Evolutionary conservation across 2,113 vertebrate genomes (phyloP), one percentile per base, ranked within the genome.

Genomic region (Paracanthobrama guichenoti): DNA sequence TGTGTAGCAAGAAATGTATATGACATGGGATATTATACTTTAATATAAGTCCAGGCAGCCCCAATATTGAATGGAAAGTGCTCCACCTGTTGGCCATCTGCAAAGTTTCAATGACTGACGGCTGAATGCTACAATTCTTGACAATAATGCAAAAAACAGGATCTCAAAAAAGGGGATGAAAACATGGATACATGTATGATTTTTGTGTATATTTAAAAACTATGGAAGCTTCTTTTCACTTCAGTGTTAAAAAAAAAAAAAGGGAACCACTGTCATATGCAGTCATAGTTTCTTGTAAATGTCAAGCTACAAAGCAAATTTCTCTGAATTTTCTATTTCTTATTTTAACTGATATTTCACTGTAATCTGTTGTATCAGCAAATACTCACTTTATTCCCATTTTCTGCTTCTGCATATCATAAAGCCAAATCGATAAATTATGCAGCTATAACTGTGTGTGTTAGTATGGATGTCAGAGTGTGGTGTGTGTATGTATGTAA

Each of bases 11-110:
- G 28, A 31, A 11, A 50, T n/a, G 2, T 44, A 2, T 24, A 13
- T 1, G 22, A 62, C 39, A 14, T 72, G 35, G 6, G 35, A 57
- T 28, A 59, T 77, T 8, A 7, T 35, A n/a, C 50, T 13, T 22
- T 12, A 3, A 22, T 31, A 35, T 4, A 3, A 39, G 12, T 24
- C 13, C 22, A 12, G n/a, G 39, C 42, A 73, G 13, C n/a, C 35
- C 13, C 14, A 28, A 11, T 39, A 79, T 3, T 62, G 57, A 20
- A 62, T n/a, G 8, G 39, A 64, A 44, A n/a, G 14, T 28, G 35
- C 77, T 46, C 77, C 77, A 64, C 77, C 57, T 79, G 39, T 64
- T 42, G 77, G 77, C 14, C 39, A 0, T 42, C n/a, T 46, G 9
- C 16, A 12, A 24, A 79, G 2, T 79, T 26, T 5, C 57, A 79